A percentile compares a stretch with the other conserved stretches of the same genome.
Conservation (phyloP, 2,797 vertebrate genomes). For the Oreochromis grahami region DNA sequence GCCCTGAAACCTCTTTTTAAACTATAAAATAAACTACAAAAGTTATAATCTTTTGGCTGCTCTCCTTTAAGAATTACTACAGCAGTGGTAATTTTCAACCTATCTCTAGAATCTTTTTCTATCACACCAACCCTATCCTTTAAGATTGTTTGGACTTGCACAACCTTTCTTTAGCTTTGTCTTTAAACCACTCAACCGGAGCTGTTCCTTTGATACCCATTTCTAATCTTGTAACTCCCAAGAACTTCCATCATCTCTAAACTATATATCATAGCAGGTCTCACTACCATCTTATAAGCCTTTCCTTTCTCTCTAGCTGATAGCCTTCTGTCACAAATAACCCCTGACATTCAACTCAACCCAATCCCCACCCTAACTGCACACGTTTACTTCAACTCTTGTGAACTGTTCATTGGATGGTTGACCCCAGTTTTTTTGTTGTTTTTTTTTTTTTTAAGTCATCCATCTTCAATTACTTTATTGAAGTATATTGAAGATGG, state of each 20-base stretch:
- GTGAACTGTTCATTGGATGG: not conserved
- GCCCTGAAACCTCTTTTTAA: not conserved
- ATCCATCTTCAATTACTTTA: not conserved
- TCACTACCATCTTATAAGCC: not conserved
- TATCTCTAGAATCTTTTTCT: fast-evolving
- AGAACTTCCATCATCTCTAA: not conserved
- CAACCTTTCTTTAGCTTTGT: not conserved
- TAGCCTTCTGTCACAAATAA: not conserved
- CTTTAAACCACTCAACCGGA: not conserved
- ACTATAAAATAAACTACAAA: not conserved
- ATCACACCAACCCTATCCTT: not conserved
- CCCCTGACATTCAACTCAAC: not conserved
- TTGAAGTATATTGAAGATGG: not conserved
- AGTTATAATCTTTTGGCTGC: not conserved
- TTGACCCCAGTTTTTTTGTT: not conserved
- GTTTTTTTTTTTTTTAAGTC: not conserved
- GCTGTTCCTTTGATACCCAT: not conserved
- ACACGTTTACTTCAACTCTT: not conserved
- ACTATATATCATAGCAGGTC: not conserved
- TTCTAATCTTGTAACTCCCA: not conserved
- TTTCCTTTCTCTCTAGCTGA: not conserved
- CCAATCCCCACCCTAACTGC: not conserved
- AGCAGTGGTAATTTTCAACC: not conserved
- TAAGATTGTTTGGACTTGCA: not conserved
- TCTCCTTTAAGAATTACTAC: not conserved